Base-by-base conservation (phyloP, 2,888 invertebrate species). In the Harpagoxenus sublaevis region DNA sequence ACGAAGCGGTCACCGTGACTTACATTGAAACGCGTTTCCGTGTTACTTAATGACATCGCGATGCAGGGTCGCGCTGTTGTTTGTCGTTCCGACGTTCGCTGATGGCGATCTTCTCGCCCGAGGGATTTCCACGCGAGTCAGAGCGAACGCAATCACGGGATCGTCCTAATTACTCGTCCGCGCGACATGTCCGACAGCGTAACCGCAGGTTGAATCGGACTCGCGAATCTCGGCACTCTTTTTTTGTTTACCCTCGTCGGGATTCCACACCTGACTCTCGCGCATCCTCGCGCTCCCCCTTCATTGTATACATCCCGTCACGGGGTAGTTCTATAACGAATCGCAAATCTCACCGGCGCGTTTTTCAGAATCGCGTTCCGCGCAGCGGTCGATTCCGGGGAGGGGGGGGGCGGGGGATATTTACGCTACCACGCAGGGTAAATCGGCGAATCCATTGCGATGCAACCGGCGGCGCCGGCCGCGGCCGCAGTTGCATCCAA, bases 401-500 rank as follows among this genome's bases (percentile, higher is more conserved):
- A 15, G 3, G 23, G 18, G 23, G 3, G 23, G 12, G 5, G n/a
- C n/a, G n/a, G 28, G 12, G 10, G 12, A 70, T 70, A 70, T 70
- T 70, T 23, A 15, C 31, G 31, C 48, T 31, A n/a, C 57, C 55
- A 28, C n/a, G 53, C 71, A 45, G 35, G 31, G n/a, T 10, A 23
- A 57, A 31, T 31, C 48, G 15, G 18, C 23, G 28, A 48, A 39
- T 71, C 57, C 35, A 71, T 70, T 57, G 55, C 70, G 45, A 70
- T 71, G 57, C 57, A 71, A 48, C 35, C 9, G 68, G 48, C 62
- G 8, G 71, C 74, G n/a, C 28, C 55, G 55, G 18, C 12, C 18
- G 57, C 18, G 39, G 39, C 39, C 15, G 57, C 57, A 39, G 51
- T 28, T 45, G 48, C 63, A 79, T 84, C 53, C n/a, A 84, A 75